Percentiles rank a stretch among this genome's conserved stretches.
phyloP scores from a whole-genome alignment of 2,113 vertebrate species.

The Leiothrix lutea region DNA sequence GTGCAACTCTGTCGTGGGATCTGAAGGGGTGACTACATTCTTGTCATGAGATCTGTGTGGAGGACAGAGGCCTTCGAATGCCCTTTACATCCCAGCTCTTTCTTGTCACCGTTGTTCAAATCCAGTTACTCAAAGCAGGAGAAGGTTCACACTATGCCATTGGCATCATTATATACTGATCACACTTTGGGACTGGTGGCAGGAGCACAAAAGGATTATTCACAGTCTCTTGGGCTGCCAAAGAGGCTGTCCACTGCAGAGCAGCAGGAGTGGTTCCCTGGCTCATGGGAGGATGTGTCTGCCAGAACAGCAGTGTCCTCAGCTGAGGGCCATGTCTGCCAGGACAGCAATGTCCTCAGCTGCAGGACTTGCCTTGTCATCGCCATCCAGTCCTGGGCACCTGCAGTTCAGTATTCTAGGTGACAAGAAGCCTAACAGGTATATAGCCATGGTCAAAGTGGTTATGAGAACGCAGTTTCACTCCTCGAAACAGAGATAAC shows the following conservation, averaged over 20 bases:
- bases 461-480: not conserved
- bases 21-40: not conserved
- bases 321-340: not conserved
- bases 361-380: constrained; percentile 4
- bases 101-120: not conserved
- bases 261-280: not conserved
- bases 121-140: not conserved
- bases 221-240: constrained; percentile 9
- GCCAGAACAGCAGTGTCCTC: not conserved
- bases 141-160: not conserved
- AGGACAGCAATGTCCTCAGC: not conserved
- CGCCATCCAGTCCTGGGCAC: not conserved
- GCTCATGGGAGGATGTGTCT: accelerated
- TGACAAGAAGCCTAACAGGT: not conserved
- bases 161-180: not conserved
- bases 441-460: not conserved
- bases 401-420: not conserved
- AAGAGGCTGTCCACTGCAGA: not conserved
- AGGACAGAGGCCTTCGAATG: not conserved
- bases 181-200: not conserved
- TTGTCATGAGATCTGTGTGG: not conserved
- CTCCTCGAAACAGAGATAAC: not conserved
- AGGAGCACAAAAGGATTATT: constrained; percentile 52
- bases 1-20: not conserved
- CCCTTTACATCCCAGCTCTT: not conserved